phyloP scores from a whole-genome alignment of 2,888 invertebrate species.

The Hirudinaria manillensis region DNA sequence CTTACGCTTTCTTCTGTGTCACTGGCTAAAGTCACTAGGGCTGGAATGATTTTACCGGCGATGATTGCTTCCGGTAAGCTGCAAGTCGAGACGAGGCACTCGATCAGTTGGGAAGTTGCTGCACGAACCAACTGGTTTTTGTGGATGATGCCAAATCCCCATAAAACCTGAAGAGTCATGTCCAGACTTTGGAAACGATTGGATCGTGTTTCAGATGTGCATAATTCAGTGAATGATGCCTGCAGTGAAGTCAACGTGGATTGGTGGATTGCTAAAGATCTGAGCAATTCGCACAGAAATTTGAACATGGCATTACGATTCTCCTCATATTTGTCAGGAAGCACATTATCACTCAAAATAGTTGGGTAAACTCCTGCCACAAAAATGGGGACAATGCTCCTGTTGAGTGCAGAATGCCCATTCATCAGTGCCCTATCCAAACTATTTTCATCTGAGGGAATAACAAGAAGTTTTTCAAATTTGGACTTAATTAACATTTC shows the following conservation, averaged over 20 bases:
- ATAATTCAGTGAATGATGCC: constrained; percentile 49
- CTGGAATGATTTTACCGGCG: constrained; percentile 63
- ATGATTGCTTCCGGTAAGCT: constrained; percentile 60
- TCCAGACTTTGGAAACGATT: constrained; percentile 60
- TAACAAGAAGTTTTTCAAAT: constrained; percentile 26
- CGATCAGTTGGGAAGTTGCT: constrained; percentile 62
- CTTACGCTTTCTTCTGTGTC: constrained; percentile 65
- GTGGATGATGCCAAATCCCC: constrained; percentile 65
- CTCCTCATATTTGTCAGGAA: not conserved
- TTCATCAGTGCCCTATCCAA: constrained; percentile 43
- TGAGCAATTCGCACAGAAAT: constrained; percentile 52
- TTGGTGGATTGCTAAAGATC: constrained; percentile 59
- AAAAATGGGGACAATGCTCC: constrained; percentile 53
- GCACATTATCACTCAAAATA: not conserved
- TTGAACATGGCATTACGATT: constrained; percentile 41
- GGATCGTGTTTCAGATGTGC: constrained; percentile 45
- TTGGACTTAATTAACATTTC: constrained; percentile 45
- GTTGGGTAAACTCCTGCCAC: constrained; percentile 47
- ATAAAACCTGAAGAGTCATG: constrained; percentile 60
- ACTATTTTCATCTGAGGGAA: constrained; percentile 37
- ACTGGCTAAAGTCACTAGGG: constrained; percentile 66
- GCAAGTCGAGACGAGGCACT: constrained; percentile 57
- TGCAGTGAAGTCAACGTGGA: constrained; percentile 56
- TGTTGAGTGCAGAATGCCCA: constrained; percentile 48
- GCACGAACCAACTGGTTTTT: constrained; percentile 61